Conservation (phyloP, 2,113 vertebrate genomes). For the Myocastor coypus region DNA sequence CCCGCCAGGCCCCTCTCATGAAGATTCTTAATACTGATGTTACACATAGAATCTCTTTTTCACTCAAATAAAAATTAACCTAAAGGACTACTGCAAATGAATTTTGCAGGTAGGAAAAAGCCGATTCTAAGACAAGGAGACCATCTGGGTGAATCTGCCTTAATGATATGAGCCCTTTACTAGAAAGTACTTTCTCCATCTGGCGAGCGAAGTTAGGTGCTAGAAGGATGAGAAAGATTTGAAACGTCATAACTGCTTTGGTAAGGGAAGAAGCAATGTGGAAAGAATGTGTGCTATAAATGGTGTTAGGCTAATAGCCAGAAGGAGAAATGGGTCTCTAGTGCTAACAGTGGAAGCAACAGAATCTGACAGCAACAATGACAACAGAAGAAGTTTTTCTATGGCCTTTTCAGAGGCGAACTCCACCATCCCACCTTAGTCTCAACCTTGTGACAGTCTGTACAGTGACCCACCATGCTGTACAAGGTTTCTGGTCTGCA, state of each 20-base stretch:
- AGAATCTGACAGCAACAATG: neutral
- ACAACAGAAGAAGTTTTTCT: neutral
- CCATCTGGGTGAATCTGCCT: neutral
- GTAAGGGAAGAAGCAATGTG: neutral
- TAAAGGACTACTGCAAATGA: neutral
- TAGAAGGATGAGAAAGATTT: neutral
- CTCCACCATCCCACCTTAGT: neutral
- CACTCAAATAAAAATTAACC: neutral
- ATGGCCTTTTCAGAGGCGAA: neutral
- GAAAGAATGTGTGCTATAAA: neutral
- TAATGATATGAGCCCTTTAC: neutral
- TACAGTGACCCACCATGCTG: neutral
- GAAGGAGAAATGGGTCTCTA: neutral
- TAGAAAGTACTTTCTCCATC: neutral
- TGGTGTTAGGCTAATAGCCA: neutral
- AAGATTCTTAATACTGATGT: neutral
- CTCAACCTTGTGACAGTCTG: neutral
- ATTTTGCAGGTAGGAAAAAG: constrained; percentile 1
- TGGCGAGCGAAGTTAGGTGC: neutral
- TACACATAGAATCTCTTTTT: neutral
- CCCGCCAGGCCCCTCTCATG: no score
- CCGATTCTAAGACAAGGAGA: neutral
- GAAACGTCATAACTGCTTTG: neutral
- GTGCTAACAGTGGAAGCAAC: neutral
- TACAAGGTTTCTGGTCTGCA: neutral